Conservation (phyloP, 2,888 invertebrate genomes). For the Agrenia bidenticulata region DNA sequence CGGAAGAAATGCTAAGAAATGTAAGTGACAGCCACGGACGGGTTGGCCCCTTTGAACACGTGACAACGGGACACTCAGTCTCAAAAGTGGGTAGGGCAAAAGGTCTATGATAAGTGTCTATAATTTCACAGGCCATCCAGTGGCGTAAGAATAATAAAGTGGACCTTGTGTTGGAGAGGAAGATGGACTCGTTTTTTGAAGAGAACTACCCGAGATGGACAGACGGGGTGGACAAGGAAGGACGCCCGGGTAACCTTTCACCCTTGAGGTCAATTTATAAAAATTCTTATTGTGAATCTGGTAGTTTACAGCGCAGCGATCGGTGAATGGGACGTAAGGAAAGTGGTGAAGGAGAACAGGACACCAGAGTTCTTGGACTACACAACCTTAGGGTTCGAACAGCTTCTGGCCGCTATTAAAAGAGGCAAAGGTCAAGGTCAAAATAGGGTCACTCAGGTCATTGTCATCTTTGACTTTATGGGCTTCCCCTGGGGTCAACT, state of each 20-base stretch:
- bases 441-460: slow-evolving; percentile 19
- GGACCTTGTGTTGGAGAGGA: not conserved
- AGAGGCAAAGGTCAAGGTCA: slow-evolving; percentile 3
- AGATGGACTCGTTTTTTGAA: slow-evolving; percentile 7
- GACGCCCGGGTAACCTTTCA: slow-evolving; percentile 4
- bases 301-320: slow-evolving; percentile 15
- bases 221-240: slow-evolving; percentile 5
- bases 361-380: slow-evolving; percentile 25
- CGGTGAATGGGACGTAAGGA: slow-evolving; percentile 38
- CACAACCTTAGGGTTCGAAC: slow-evolving; percentile 13
- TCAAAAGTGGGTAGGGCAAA: not conserved
- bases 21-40: slow-evolving; percentile 11
- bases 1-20: slow-evolving; percentile 39
- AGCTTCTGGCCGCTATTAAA: not conserved
- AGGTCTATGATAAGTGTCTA: not conserved
- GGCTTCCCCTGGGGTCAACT: slow-evolving; percentile 34
- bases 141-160: slow-evolving; percentile 15
- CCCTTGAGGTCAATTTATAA: too few relatives aligned
- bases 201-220: slow-evolving; percentile 3
- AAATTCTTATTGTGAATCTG: not conserved
- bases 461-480: slow-evolving; percentile 28
- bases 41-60: too few relatives aligned
- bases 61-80: not conserved
- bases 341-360: slow-evolving; percentile 24
- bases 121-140: slow-evolving; percentile 1